Percentiles rank a stretch among this genome's conserved stretches.
These are phyloP conservation scores for Psittacula cyanocephala DNA, from an alignment of 2,113 vertebrate species.

Conservation along the genomic window DNA sequence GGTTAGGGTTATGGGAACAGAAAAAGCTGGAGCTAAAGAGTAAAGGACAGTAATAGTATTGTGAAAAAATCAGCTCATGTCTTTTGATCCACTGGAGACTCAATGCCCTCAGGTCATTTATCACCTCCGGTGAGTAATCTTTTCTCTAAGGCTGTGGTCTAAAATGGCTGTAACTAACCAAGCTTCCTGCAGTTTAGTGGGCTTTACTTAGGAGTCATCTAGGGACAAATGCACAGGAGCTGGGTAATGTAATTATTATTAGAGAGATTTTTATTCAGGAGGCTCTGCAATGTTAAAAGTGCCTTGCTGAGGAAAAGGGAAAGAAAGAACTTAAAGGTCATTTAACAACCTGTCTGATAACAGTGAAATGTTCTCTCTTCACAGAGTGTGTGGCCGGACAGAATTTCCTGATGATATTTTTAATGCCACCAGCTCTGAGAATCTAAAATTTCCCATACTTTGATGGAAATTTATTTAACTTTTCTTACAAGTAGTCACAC, in stretches of 20 bases:
- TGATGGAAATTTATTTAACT: neutral
- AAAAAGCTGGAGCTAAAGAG: neutral
- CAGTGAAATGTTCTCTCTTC: constrained; percentile 11
- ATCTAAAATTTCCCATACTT: neutral
- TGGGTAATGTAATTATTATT: constrained; percentile 31
- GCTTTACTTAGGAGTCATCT: constrained; percentile 7
- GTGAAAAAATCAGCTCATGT: fast-evolving
- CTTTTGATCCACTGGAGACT: neutral
- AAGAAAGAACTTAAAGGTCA: constrained; percentile 42
- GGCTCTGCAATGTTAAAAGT: neutral
- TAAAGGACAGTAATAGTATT: neutral
- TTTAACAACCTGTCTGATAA: constrained; percentile 39
- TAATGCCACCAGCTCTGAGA: neutral
- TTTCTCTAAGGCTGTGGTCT: neutral
- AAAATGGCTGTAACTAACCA: neutral
- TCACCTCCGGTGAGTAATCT: neutral
- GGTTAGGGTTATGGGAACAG: neutral
- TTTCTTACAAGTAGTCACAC: neutral
- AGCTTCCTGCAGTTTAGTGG: neutral
- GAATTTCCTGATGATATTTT: neutral
- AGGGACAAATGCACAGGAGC: neutral
- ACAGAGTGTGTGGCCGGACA: neutral
- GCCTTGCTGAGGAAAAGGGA: neutral
- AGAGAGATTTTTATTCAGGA: constrained; percentile 27
- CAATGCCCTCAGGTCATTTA: neutral